Percentiles rank a stretch among this genome's conserved stretches.
phyloP scores from a whole-genome alignment of 2,888 invertebrate species.

The Lepidochitona cinerea region DNA sequence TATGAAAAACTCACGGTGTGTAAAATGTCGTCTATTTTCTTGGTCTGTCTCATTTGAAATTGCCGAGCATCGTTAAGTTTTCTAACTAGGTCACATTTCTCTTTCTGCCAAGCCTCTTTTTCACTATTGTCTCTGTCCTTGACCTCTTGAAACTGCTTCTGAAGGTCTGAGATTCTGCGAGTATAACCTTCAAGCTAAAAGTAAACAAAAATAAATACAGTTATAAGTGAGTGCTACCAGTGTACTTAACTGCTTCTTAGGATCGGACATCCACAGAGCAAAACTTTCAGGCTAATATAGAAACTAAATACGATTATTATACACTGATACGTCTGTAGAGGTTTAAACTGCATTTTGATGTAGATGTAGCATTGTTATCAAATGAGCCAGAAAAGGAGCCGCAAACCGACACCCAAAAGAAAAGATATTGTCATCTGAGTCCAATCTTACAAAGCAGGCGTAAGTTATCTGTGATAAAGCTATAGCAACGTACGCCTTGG shows the following conservation, averaged over 20 bases:
- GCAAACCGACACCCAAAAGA: no score
- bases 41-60: conserved; percentile 46
- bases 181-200: conserved; percentile 46
- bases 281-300: background rate
- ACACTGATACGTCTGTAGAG: no score
- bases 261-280: background rate
- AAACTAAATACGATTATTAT: no score
- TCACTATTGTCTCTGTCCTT: conserved; percentile 50
- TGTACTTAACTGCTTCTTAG: background rate
- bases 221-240: background rate
- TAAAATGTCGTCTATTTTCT: conserved; percentile 54
- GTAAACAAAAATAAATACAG: background rate
- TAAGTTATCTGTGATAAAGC: no score
- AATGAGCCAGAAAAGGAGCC: no score
- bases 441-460: no score
- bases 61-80: conserved; percentile 48
- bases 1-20: conserved; percentile 51
- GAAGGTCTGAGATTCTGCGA: conserved; percentile 38
- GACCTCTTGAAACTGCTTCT: conserved; percentile 48
- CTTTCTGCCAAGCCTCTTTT: conserved; percentile 48
- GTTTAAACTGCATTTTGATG: no score
- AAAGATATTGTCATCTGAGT: no score
- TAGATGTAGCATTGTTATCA: no score
- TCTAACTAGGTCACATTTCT: conserved; percentile 49
- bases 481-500: no score